Evolutionary conservation across 2,888 invertebrate genomes (phyloP).

Genomic region (Merodon equestris): DNA sequence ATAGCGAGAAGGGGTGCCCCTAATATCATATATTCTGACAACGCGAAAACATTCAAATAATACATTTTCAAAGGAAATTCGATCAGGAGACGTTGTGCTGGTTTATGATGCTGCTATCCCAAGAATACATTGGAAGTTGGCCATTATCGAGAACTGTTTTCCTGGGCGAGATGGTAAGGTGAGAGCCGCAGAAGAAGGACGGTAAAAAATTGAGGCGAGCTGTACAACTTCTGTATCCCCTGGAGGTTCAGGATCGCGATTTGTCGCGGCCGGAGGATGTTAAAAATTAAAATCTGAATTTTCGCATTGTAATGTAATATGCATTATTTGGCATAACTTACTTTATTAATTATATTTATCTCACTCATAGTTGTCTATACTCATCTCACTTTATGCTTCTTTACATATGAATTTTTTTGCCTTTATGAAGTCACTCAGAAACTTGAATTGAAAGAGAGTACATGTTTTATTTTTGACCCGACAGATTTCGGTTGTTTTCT

Average conservation of each 20-base stretch:
- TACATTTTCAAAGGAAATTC: background rate
- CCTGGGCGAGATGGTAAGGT: slow-evolving; percentile 9
- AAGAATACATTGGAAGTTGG: slow-evolving; percentile 40
- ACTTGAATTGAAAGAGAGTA: no score
- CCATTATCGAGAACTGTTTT: background rate
- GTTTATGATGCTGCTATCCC: slow-evolving; percentile 30
- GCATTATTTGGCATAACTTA: no score
- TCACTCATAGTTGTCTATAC: no score
- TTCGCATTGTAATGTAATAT: no score
- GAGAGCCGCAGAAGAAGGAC: background rate
- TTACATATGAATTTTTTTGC: no score
- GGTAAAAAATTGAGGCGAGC: slow-evolving; percentile 7
- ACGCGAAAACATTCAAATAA: slow-evolving; percentile 9
- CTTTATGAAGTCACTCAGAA: no score
- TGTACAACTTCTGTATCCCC: slow-evolving; percentile 26
- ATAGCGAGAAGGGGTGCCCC: slow-evolving; percentile 21
- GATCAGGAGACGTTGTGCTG: slow-evolving; percentile 41
- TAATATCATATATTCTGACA: slow-evolving; percentile 26
- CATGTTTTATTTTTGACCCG: no score
- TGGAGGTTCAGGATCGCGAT: slow-evolving; percentile 21
- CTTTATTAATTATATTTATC: no score
- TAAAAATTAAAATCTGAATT: no score
- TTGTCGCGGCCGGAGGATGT: slow-evolving; percentile 20
- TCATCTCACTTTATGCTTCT: no score
- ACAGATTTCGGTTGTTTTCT: no score